Base-by-base conservation (phyloP, 2,888 invertebrate genomes). In the Lissocephala sabroskyi region DNA sequence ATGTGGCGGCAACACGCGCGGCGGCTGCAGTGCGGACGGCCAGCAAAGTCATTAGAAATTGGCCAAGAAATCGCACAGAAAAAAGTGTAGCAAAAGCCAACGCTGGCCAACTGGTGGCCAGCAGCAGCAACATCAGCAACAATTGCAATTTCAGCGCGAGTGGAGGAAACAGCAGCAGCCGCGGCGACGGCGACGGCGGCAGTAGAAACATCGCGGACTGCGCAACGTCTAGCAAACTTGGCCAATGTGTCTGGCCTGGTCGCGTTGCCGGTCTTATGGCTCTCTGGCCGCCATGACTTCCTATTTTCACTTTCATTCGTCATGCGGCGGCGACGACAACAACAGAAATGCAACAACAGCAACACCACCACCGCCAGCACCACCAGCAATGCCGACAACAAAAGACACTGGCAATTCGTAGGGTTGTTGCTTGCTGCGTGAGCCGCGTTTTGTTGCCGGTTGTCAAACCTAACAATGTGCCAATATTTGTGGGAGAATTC, bases 291-390 rank as follows among this genome's bases (percentile, higher is more conserved):
- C 30, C 47, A 47, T 42, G 57, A 76, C 76, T 76, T 76, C 76
- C 76, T 76, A 76, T 76, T 76, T 76, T 79, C 76, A 76, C 76
- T 76, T 79, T 79, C 67, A 52, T 74, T 61, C 65, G 77, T 67
- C 67, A 74, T 67, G 77, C 61, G 58, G 58, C 66, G 59, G 18
- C 45, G 23, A 17, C 41, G 23, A 23, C 23, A 23, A 23, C 23
- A 23, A 23, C 23, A 7, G 42, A 13, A 30, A 33, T 40, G 33
- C 10, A 3, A 52, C 48, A 37, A 41, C 48, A 58, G 58, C 71
- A 75, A 66, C 66, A 64, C 64, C 55, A 49, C 46, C 60, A 54
- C 52, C 56, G 26, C 33, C 33, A 39, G n/a, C 48, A 28, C 28
- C 36, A 47, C 10, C 39, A 40, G 7, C 49, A 46, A 39, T 42